These are phyloP conservation scores for Odocoileus hemionus DNA, from an alignment of 2,113 vertebrate species.

Conservation along the genomic window DNA sequence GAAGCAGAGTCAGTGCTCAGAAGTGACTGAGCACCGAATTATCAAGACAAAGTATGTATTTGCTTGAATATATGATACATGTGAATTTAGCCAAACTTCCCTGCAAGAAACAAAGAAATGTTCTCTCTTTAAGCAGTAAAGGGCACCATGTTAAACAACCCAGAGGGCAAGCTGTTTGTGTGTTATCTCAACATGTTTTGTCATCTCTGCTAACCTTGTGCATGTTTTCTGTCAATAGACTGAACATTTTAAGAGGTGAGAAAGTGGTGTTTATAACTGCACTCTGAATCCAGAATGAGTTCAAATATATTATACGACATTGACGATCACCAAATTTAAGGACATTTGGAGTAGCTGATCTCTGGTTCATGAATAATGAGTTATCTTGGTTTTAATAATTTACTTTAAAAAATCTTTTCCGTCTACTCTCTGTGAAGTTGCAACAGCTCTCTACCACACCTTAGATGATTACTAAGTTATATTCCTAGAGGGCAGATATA, in stretches of 20 bases:
- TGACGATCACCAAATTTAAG: slow-evolving; percentile 16
- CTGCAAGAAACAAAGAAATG: neutral
- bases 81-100: slow-evolving; percentile 18
- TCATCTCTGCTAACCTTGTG: neutral
- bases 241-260: neutral
- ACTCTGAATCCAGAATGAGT: slow-evolving; percentile 29
- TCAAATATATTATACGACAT: slow-evolving; percentile 24
- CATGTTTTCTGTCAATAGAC: slow-evolving; percentile 33
- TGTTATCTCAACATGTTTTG: neutral
- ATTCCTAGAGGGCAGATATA: slow-evolving; percentile 71
- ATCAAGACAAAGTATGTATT: slow-evolving; percentile 14
- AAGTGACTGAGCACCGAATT: no score
- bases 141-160: neutral
- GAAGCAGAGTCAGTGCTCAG: neutral
- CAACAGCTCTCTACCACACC: slow-evolving; percentile 45
- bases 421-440: slow-evolving; percentile 30
- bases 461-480: slow-evolving; percentile 56
- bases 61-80: neutral
- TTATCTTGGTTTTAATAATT: slow-evolving; percentile 51
- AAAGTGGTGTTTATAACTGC: slow-evolving; percentile 2
- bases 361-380: slow-evolving; percentile 38
- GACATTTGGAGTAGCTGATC: neutral
- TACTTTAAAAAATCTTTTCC: neutral
- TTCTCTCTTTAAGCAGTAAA: neutral
- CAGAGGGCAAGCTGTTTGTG: neutral